These are phyloP conservation scores for Spilarctia lutea DNA, from an alignment of 2,888 invertebrate species.

Conservation along the genomic window DNA sequence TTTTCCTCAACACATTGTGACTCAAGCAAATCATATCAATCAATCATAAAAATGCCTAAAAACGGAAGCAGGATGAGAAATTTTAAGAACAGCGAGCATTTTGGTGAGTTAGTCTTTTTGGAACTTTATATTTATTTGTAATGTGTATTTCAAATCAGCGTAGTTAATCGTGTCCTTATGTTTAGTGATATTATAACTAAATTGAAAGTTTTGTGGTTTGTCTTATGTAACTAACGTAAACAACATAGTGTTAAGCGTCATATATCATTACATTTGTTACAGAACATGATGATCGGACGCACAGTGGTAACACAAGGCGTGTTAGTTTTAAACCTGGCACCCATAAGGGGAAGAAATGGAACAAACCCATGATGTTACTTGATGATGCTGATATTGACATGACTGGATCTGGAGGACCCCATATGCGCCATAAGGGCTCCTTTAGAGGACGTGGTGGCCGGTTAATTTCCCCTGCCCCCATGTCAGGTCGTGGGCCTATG, in stretches of 20 bases:
- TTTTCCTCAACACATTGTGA: slow-evolving; percentile 11
- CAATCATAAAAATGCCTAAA: slow-evolving; percentile 78
- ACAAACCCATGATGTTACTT: slow-evolving; percentile 79
- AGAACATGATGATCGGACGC: slow-evolving; percentile 84
- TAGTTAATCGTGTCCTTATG: not conserved
- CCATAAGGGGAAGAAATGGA: slow-evolving; percentile 78
- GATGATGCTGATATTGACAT: slow-evolving; percentile 88
- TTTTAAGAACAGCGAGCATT: slow-evolving; percentile 77
- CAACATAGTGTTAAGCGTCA: not conserved
- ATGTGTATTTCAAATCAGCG: not conserved
- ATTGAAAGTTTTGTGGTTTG: not conserved
- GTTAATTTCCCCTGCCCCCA: slow-evolving; percentile 79
- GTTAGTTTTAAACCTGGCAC: slow-evolving; percentile 86
- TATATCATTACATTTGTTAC: slow-evolving; percentile 35
- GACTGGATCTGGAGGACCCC: slow-evolving; percentile 73
- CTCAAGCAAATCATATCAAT: slow-evolving; percentile 10
- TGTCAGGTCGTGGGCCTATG: slow-evolving; percentile 56
- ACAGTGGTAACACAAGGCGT: slow-evolving; percentile 72
- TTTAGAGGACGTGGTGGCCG: slow-evolving; percentile 78
- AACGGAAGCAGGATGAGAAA: slow-evolving; percentile 77
- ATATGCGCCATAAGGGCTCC: slow-evolving; percentile 64
- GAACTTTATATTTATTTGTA: not conserved
- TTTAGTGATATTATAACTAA: not conserved
- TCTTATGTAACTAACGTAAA: not conserved
- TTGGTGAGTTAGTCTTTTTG: slow-evolving; percentile 65